Conservation (phyloP, 2,888 invertebrate species). For the Dendrolimus houi region DNA sequence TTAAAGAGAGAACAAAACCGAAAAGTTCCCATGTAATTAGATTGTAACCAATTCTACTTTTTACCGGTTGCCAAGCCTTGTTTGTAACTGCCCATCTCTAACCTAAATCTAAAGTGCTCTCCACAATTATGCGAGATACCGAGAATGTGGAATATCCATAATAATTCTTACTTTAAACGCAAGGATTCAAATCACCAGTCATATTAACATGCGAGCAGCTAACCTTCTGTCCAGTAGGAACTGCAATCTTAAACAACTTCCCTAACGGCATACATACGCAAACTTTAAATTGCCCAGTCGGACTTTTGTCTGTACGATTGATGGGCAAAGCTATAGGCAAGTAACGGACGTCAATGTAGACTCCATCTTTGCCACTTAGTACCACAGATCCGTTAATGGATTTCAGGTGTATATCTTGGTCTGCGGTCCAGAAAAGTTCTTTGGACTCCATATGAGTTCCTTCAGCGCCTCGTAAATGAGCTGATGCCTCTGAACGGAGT, state of each 20-base stretch:
- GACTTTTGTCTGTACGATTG: slow-evolving; percentile 36
- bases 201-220: slow-evolving; percentile 80
- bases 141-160: too few species aligned
- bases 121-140: too few species aligned
- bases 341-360: slow-evolving; percentile 82
- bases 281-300: slow-evolving; percentile 84
- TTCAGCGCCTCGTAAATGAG: slow-evolving; percentile 86
- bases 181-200: slow-evolving; percentile 79
- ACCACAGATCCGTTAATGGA: slow-evolving; percentile 85
- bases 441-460: slow-evolving; percentile 85
- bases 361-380: slow-evolving; percentile 81
- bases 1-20: too few species aligned
- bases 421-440: slow-evolving; percentile 84
- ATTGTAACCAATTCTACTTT: too few species aligned
- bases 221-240: slow-evolving; percentile 75
- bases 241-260: slow-evolving; percentile 86
- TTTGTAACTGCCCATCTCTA: too few species aligned
- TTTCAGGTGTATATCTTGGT: slow-evolving; percentile 86
- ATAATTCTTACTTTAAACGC: slow-evolving; percentile 47
- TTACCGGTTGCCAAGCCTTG: too few species aligned
- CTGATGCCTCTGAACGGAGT: slow-evolving; percentile 81
- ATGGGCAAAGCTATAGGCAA: slow-evolving; percentile 79
- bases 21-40: too few species aligned
- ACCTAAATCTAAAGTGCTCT: too few species aligned
- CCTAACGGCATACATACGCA: slow-evolving; percentile 95